These are phyloP conservation scores for Ceramica pisi DNA, from an alignment of 2,888 invertebrate species.

Conservation along the genomic window DNA sequence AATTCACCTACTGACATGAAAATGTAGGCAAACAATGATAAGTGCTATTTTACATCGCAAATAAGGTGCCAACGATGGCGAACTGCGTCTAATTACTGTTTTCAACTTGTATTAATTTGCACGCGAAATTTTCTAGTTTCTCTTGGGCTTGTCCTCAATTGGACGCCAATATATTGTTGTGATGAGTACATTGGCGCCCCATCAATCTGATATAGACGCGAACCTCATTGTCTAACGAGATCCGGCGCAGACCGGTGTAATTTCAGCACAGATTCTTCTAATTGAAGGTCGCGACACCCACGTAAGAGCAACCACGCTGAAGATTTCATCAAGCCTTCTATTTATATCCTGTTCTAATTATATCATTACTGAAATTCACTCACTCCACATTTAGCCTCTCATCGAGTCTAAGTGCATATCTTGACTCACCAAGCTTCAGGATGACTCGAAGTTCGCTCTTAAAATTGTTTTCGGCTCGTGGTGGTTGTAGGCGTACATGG, in stretches of 20 bases:
- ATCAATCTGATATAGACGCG: constrained; percentile 74
- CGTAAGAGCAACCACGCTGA: constrained; percentile 72
- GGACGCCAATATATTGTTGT: constrained; percentile 68
- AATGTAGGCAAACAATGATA: constrained; percentile 75
- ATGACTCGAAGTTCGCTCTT: constrained; percentile 65
- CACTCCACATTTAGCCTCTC: constrained; percentile 78
- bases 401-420: constrained; percentile 69
- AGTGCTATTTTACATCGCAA: constrained; percentile 74
- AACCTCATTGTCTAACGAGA: constrained; percentile 72
- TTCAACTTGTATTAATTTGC: constrained; percentile 70
- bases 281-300: constrained; percentile 85
- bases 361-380: constrained; percentile 77
- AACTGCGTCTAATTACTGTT: constrained; percentile 69
- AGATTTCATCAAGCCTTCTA: constrained; percentile 80
- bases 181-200: constrained; percentile 75
- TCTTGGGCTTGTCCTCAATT: constrained; percentile 70
- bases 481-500: constrained; percentile 43
- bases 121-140: constrained; percentile 60
- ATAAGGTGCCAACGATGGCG: constrained; percentile 65
- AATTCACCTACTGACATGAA: constrained; percentile 82
- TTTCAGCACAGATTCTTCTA: constrained; percentile 76
- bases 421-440: constrained; percentile 73
- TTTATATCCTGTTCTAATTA: constrained; percentile 85
- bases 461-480: constrained; percentile 60
- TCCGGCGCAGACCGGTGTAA: constrained; percentile 76